Base-by-base conservation (phyloP, 2,797 vertebrate species). In the Squalus acanthias region DNA sequence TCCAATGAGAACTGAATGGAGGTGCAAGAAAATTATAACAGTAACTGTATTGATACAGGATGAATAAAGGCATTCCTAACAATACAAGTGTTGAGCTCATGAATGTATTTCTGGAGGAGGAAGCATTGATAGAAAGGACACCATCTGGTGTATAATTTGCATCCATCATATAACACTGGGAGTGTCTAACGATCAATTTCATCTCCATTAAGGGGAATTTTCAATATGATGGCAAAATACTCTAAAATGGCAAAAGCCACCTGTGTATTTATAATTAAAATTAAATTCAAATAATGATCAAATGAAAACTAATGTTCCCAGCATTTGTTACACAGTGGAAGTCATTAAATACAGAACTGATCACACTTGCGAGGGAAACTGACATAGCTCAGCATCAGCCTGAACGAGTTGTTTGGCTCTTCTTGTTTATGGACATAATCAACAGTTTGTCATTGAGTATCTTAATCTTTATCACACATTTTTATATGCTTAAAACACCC, bases 101-200 rank as follows among this genome's bases (percentile, higher is more conserved):
- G 91, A 93, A 93, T 24, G 12, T 20, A n/a, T 46, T 93, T 67
- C 63, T 93, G 63, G 91, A 17, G 94, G 46, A 57, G 46, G 15
- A 57, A 50, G 69, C 13, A 57, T 17, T 95, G 70, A 57, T 17
- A 24, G 46, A 95, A 50, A 26, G 24, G 22, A 95, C 13, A 72
- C 29, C 67, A 72, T 57, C 69, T 74, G 94, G 22, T 74, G 26
- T 95, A 33, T 72, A 72, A 95, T 74, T 74, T 74, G 15, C 29
- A 53, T 26, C 26, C 70, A 57, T 29, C 69, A 29, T 94, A 20
- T 57, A 50, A 95, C 70, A 50, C n/a, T 72, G 69, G 29, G 50
- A 74, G 94, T 95, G 50, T 57, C 70, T 53, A 72, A 74, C 15
- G 94, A 95, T 46, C 94, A 95, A 95, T 95, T 57, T 50, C 24